phyloP scores from a whole-genome alignment of 2,888 invertebrate genomes.

The Cynaeus angustus region DNA sequence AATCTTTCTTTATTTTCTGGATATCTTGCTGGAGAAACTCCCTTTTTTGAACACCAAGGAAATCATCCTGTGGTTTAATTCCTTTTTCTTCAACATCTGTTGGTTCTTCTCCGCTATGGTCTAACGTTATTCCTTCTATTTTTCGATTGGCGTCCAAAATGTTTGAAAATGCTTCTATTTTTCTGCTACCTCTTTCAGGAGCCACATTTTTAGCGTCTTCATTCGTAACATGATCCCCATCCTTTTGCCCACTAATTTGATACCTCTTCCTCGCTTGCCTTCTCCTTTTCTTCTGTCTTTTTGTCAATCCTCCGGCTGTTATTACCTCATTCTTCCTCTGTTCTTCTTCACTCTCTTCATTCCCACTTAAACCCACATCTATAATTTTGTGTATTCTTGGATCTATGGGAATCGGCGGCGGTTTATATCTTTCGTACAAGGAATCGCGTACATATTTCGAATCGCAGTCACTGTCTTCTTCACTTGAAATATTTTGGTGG shows the following conservation, averaged over 20 bases:
- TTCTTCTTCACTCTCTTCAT: not conserved
- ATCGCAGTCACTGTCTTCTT: not conserved
- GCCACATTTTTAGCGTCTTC: not conserved
- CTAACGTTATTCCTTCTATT: too few species aligned
- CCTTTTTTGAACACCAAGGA: too few species aligned
- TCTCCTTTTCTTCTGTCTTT: not conserved
- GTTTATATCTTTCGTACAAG: slow-evolving; percentile 12
- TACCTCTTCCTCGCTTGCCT: not conserved
- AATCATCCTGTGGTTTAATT: too few species aligned
- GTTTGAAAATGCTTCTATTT: too few species aligned
- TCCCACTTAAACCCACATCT: not conserved
- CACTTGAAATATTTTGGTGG: not conserved
- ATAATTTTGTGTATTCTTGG: not conserved
- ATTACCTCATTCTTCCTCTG: not conserved
- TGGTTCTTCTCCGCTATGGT: too few species aligned
- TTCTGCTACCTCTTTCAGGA: too few species aligned
- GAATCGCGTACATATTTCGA: not conserved
- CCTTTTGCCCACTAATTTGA: not conserved
- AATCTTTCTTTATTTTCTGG: too few species aligned
- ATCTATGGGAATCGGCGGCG: slow-evolving; percentile 13
- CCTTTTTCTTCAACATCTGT: too few species aligned
- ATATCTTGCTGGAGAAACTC: too few species aligned
- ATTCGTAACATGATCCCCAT: not conserved
- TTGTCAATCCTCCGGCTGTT: not conserved
- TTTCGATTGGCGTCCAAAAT: too few species aligned